Base-by-base conservation (phyloP, 2,797 vertebrate genomes). In the Cirrhinus mrigala region DNA sequence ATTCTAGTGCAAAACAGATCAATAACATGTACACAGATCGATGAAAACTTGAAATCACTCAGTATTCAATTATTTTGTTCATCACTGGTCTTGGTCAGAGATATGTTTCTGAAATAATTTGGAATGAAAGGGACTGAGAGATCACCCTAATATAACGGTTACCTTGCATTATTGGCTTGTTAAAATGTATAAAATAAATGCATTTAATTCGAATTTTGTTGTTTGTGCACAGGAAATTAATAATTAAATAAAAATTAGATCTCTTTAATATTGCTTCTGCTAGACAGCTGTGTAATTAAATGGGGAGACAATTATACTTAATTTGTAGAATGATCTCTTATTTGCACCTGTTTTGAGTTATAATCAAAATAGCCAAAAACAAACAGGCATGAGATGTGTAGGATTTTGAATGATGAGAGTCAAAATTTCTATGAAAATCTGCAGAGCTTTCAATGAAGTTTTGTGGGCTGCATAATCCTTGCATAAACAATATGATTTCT, bases 1-100 rank as follows among this genome's bases (percentile, higher is more conserved):
- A 73, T 37, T 73, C 22, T 69, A 40, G 33, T 56, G 62, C 37
- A 58, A 82, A 79, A 78, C 74, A 29, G 81, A 86, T 87, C 69
- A 80, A 80, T 83, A 27, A 20, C 68, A 44, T 79, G 29, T 50
- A 58, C 24, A 83, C 48, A 80, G 69, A 70, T 87, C 76, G 46
- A 79, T 58, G 2, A 60, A 76, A 75, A 84, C 50, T 33, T 44
- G 6, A 70, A 50, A 68, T 14, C 68, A 48, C 46, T 69, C 48
- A 48, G 27, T 10, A 62, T 74, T 86, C 46, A 70, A 16, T 81
- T 70, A 60, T 60, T 66, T 74, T 37, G n/a, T 62, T 50, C 54
- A 56, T 11, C n/a, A 37, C n/a, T 24, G 18, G 20, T 27, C 20
- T 69, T 18, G 8, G 60, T 82, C 70, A 48, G 10, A 50, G 12